Base-by-base conservation (phyloP, 2,888 invertebrate genomes). In the Hirtodrosophila histrioides region DNA sequence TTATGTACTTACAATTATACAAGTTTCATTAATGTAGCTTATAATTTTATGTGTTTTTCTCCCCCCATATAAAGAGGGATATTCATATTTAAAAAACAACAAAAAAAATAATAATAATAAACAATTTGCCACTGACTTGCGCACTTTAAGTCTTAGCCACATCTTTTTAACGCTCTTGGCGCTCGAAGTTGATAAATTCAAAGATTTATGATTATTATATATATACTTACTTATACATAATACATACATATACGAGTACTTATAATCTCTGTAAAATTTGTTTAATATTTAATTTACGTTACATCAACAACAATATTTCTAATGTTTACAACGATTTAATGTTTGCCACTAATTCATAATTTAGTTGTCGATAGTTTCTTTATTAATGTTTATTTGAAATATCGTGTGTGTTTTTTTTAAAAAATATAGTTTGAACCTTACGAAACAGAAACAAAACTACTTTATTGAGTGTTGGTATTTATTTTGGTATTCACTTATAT, bases 281-380 rank as follows among this genome's bases (percentile, higher is more conserved):
- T 78, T 72, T 57, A 57, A 45, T 54, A 45, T 41, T 73, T 72
- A 61, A 68, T 66, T 72, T 31, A 31, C 65, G 72, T 72, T 64
- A 76, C 56, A 65, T 60, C 51, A 74, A 58, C 51, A 74, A 58
- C 40, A 71, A 58, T 31, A 67, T 55, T 40, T 69, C 46, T 65
- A 80, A 71, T 75, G 61, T 75, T 69, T 77, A 71, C 60, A 69
- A 81, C 61, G 56, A 79, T 69, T 70, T 68, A 69, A 85, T 83
- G 79, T 85, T 83, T 78, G 79, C 86, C 79, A 82, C 82, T 83
- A 85, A 85, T 82, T 82, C 78, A 27, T 81, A 82, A 65, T 80
- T 69, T 69, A 81, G 64, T 74, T 81, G 45, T 77, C 63, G 64
- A 76, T 77, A 77, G 75, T 85, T 79, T 63, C 61, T 75, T 27